Evolutionary conservation across 2,888 invertebrate genomes (phyloP), one percentile per base, ranked within the genome.

Genomic region (Brenthis ino): DNA sequence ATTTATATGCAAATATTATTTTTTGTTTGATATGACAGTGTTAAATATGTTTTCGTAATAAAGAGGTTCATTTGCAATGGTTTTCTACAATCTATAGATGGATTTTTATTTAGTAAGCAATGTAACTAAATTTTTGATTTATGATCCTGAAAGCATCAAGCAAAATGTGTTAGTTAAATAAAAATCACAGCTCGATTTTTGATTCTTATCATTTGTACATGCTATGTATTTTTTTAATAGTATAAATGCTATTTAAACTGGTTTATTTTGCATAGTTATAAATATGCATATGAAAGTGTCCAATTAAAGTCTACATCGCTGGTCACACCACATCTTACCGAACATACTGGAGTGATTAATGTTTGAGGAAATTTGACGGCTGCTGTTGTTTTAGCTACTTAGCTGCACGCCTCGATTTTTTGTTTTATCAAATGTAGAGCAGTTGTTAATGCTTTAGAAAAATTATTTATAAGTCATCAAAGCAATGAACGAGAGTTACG

Each of bases 331-430:
- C 69, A 75, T 78, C 85, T 87, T 88, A 90, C 88, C 85, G 88
- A 89, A 87, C 85, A 85, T 86, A 86, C 89, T 85, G 85, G 88
- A 86, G 86, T 91, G 93, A 92, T 92, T 92, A 92, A 92, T 92
- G 92, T 86, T 87, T 84, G 83, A 90, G 89, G 86, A 92, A 92
- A 92, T 93, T 92, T 88, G 92, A 91, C 87, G 90, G 89, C 86
- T 86, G 91, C 88, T 90, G 91, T 91, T 91, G 91, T 92, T 90
- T 91, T 88, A 90, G 88, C 86, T 93, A 93, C 90, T 93, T 93
- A 92, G 86, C 91, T 86, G 90, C 92, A 91, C 91, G 92, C 89
- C 89, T 85, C 77, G 77, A 82, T 90, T 91, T 91, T 89, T 91
- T 88, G 81, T 80, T 72, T 77, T 75, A 67, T 76, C 77, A 78